Conservation (phyloP, 92 coral and sea anemone genomes). For the Chrysogorgia sp. region DNA sequence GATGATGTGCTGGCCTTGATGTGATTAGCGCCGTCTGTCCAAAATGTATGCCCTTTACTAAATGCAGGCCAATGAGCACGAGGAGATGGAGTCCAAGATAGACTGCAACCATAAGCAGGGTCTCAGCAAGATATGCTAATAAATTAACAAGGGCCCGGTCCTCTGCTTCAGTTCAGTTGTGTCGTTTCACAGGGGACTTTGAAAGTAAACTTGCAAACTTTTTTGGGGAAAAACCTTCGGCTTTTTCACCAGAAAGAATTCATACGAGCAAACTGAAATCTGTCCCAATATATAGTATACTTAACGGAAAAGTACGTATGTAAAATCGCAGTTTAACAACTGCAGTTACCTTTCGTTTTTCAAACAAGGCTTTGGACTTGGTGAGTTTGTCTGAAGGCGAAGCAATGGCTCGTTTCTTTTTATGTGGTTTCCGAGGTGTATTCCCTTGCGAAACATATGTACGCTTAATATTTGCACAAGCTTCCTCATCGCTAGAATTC, state of each 20-base stretch:
- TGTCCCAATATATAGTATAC: conserved; percentile 21
- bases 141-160: conserved; percentile 63
- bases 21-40: conserved; percentile 67
- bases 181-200: conserved; percentile 62
- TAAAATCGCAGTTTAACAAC: conserved; percentile 1
- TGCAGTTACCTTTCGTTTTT: conserved; percentile 10
- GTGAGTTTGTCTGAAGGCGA: background rate
- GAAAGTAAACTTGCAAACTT: conserved; percentile 5
- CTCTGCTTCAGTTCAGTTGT: conserved; percentile 57
- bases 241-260: conserved; percentile 7
- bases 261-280: background rate
- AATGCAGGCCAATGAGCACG: conserved; percentile 60
- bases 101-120: conserved; percentile 45
- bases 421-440: conserved; percentile 49
- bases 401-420: conserved; percentile 30
- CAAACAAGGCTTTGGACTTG: conserved; percentile 13
- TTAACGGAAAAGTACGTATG: background rate
- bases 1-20: conserved; percentile 50
- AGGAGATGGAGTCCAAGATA: conserved; percentile 15
- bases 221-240: conserved; percentile 30
- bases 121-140: conserved; percentile 53
- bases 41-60: conserved; percentile 51
- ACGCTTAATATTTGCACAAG: conserved; percentile 15
- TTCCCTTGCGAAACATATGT: conserved; percentile 39
- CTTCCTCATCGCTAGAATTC: background rate